These are phyloP conservation scores for Urosaurus nigricauda DNA, from an alignment of 2,797 vertebrate genomes.

Conservation along the genomic window DNA sequence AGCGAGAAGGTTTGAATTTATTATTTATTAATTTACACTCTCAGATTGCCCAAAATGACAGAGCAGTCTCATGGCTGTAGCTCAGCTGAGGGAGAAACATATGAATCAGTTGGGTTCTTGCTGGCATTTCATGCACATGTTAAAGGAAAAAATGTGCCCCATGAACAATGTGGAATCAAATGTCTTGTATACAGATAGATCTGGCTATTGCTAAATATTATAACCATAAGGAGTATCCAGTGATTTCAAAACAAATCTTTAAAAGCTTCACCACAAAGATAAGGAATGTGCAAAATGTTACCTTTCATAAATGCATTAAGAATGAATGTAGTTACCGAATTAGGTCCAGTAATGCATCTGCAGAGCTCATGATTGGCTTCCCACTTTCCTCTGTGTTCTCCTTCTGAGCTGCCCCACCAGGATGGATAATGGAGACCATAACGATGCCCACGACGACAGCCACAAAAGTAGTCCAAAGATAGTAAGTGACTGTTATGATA, in stretches of 20 bases:
- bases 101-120: background rate
- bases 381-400: slow-evolving; percentile 88
- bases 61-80: background rate
- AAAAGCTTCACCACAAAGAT: background rate
- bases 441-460: slow-evolving; percentile 95
- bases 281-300: slow-evolving; percentile 20
- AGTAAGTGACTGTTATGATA: slow-evolving; percentile 94
- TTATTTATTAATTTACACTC: no score
- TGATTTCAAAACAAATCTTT: slow-evolving; percentile 27
- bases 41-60: background rate
- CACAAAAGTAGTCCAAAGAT: slow-evolving; percentile 97
- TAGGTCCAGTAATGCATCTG: slow-evolving; percentile 93
- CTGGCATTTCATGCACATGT: no score
- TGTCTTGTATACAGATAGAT: no score
- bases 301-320: slow-evolving; percentile 45
- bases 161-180: no score
- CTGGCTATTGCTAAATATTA: no score
- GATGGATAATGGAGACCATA: slow-evolving; percentile 96
- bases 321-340: slow-evolving; percentile 85
- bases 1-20: background rate
- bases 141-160: no score
- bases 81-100: background rate
- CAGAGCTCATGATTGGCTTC: slow-evolving; percentile 95
- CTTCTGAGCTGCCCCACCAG: slow-evolving; percentile 93
- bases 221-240: background rate